phyloP scores from a whole-genome alignment of 2,888 invertebrate species.

The Xestobium rufovillosum region DNA sequence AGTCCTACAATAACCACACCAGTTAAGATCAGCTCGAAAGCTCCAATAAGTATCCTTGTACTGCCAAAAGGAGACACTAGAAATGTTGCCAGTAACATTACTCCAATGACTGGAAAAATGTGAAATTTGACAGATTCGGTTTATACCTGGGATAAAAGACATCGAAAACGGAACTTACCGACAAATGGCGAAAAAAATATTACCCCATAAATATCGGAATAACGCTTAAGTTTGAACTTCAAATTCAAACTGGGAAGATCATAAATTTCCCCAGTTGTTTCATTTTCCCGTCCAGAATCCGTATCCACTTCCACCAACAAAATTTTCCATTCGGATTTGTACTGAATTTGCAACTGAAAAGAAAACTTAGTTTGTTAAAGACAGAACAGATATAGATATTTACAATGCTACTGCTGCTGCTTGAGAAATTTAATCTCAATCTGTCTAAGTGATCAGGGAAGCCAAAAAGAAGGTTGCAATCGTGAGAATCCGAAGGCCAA shows the following conservation, averaged over 20 bases:
- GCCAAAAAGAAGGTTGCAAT: constrained; percentile 39
- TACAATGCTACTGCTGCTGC: constrained; percentile 28
- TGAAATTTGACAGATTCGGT: too few species aligned
- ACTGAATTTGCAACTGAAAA: neutral
- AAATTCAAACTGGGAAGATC: constrained; percentile 28
- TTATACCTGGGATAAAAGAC: neutral
- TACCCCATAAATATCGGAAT: constrained; percentile 29
- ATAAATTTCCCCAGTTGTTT: constrained; percentile 6
- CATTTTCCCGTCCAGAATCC: constrained; percentile 15
- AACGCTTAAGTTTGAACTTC: constrained; percentile 30
- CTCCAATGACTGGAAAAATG: constrained; percentile 32
- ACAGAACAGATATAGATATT: constrained; percentile 11
- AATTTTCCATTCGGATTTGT: constrained; percentile 28
- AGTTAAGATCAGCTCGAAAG: constrained; percentile 34
- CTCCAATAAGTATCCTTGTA: constrained; percentile 33
- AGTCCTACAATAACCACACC: constrained; percentile 31
- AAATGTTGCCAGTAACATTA: constrained; percentile 34
- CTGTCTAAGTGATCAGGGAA: constrained; percentile 32
- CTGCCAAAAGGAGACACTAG: constrained; percentile 37
- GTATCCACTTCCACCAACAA: constrained; percentile 20
- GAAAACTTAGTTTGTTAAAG: neutral
- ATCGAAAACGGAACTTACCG: constrained; percentile 25
- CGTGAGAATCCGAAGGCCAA: constrained; percentile 43
- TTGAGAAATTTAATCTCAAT: constrained; percentile 27
- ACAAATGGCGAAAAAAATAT: constrained; percentile 36